phyloP scores from a whole-genome alignment of 1,140 invertebrate genomes.

The Idris sp. region DNA sequence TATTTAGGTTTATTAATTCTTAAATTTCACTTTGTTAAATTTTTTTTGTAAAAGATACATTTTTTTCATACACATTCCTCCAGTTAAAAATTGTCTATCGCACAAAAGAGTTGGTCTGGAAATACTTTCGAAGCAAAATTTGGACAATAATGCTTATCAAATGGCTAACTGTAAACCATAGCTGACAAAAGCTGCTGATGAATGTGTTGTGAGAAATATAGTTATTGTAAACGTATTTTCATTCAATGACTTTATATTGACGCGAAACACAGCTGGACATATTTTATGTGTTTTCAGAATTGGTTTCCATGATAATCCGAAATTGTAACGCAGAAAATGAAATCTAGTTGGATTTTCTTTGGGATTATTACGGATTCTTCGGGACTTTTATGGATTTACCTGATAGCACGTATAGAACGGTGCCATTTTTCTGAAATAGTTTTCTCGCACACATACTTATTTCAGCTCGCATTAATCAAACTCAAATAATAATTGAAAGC shows the following conservation, averaged over 20 bases:
- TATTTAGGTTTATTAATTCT: too few relatives aligned
- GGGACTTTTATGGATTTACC: constrained; percentile 51
- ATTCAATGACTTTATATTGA: constrained; percentile 53
- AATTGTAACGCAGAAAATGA: constrained; percentile 52
- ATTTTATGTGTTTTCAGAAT: constrained; percentile 61
- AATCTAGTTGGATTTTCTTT: constrained; percentile 48
- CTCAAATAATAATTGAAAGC: constrained; percentile 29
- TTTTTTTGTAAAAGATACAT: too few relatives aligned
- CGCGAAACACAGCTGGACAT: constrained; percentile 58
- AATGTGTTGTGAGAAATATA: constrained; percentile 40
- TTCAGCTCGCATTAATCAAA: constrained; percentile 46
- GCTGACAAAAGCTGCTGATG: constrained; percentile 3
- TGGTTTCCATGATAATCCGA: constrained; percentile 50
- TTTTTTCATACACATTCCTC: too few relatives aligned
- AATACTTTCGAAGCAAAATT: too few relatives aligned
- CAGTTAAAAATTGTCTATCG: too few relatives aligned
- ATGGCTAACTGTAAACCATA: background rate
- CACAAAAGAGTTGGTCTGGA: too few relatives aligned
- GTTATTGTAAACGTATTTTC: constrained; percentile 50
- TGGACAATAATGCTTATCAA: background rate
- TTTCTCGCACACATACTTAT: constrained; percentile 19
- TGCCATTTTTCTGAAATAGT: constrained; percentile 23
- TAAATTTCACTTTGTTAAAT: too few relatives aligned
- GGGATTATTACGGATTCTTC: constrained; percentile 56
- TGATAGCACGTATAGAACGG: constrained; percentile 31